Evolutionary conservation across 2,113 vertebrate species (phyloP), one percentile per base, ranked within the genome.

Genomic region (Carlito syrichta): DNA sequence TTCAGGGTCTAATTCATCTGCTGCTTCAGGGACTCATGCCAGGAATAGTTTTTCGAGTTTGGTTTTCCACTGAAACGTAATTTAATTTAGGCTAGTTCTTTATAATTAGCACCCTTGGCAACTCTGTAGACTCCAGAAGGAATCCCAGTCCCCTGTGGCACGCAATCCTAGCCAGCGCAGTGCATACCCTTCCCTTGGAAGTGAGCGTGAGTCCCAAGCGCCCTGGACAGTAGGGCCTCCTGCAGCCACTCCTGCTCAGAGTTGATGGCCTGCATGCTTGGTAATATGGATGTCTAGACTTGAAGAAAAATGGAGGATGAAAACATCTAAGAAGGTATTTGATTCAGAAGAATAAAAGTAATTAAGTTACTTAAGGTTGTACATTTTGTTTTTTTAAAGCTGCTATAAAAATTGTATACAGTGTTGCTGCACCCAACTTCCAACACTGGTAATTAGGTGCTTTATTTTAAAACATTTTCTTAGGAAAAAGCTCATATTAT

Each of bases 391-490:
- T 92, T 81, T 71, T 78, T 63, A 63, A 89, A 76, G n/a, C 35
- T 68, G 35, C 40, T 81, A 5, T 77, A 32, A 82, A 63, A 35
- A 66, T 86, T 19, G 60, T 22, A 50, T 86, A 62, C 62, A 50
- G n/a, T n/a, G n/a, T 60, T 43, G 69, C 16, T 45, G 40, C 54
- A 90, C 35, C 30, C 38, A 32, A 1, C 27, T 85, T 52, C 73
- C 58, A 79, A 7, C 50, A 11, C 25, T 95, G 56, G 58, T 23
- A 52, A 4, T n/a, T 88, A 40, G 40, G 48, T 45, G 48, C 50
- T 95, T 91, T 86, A 69, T 86, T 96, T 92, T 84, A 56, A 83
- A 73, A 73, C 1, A 23, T 68, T 89, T 96, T 60, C 50, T 62
- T 71, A 56, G 62, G 8, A 58, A 63, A 85, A 83, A 50, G 8